Percentiles rank a stretch among this genome's conserved stretches.
These are phyloP conservation scores for Pardosa pseudoannulata DNA, from an alignment of 2,888 invertebrate species.

Conservation along the genomic window DNA sequence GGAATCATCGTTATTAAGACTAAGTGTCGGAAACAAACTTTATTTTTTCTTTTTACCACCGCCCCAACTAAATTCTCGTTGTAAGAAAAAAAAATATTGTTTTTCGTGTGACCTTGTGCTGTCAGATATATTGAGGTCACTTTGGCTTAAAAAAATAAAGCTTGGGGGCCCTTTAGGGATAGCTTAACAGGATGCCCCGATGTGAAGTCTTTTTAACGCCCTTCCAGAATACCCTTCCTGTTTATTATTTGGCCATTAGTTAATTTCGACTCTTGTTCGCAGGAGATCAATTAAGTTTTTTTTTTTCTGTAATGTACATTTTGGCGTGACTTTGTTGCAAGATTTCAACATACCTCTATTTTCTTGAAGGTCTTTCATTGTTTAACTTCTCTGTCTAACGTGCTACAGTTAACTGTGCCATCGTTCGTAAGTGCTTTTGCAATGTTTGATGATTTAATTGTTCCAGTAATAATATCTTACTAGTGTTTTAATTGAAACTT, in stretches of 20 bases:
- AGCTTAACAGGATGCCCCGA: neutral
- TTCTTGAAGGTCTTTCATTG: no score
- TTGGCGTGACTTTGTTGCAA: no score
- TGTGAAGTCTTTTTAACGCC: slow-evolving; percentile 5
- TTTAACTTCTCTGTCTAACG: no score
- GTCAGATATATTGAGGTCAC: slow-evolving; percentile 43
- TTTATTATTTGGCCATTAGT: slow-evolving; percentile 22
- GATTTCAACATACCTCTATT: no score
- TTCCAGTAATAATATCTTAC: no score
- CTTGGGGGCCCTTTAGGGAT: slow-evolving; percentile 23
- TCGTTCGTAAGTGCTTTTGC: no score
- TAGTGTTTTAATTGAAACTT: no score
- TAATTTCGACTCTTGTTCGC: no score
- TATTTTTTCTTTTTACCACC: neutral
- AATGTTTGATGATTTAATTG: no score
- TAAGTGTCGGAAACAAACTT: neutral
- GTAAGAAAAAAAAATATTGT: neutral
- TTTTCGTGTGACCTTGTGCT: slow-evolving; percentile 25
- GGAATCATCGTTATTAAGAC: neutral
- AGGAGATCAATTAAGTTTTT: no score
- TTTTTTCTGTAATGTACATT: no score
- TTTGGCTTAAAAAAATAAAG: slow-evolving; percentile 10
- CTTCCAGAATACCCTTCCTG: slow-evolving; percentile 17
- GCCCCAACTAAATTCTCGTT: neutral
- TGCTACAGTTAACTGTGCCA: no score